phyloP scores from a whole-genome alignment of 2,797 vertebrate genomes.

The Micropoecilia bifurca region DNA sequence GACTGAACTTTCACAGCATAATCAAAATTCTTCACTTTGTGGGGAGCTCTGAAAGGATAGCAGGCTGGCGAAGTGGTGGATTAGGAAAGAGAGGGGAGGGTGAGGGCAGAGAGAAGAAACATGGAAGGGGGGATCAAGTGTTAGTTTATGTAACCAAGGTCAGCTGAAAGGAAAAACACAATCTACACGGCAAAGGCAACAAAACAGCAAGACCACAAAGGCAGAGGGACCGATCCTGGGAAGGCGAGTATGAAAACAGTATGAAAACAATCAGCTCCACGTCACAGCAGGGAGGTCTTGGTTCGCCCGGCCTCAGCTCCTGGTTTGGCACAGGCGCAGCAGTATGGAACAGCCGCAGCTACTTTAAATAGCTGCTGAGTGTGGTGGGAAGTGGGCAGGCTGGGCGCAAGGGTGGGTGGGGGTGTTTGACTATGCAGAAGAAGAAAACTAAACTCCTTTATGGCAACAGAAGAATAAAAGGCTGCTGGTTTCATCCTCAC shows the following conservation, averaged over 20 bases:
- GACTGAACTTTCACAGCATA: conserved; percentile 68
- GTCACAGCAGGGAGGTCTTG: conserved; percentile 44
- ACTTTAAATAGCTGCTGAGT: conserved; percentile 71
- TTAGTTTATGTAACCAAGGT: conserved; percentile 73
- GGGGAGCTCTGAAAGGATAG: conserved; percentile 46
- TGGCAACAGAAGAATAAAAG: not conserved
- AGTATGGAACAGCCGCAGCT: conserved; percentile 59
- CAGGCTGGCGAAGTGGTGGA: conserved; percentile 46
- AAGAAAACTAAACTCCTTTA: conserved; percentile 40
- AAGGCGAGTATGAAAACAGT: conserved; percentile 63
- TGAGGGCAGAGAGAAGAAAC: conserved; percentile 25
- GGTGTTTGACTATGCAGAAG: conserved; percentile 24
- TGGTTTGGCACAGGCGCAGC: conserved; percentile 54
- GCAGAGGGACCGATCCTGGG: conserved; percentile 31
- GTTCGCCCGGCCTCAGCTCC: conserved; percentile 43
- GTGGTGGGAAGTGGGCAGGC: conserved; percentile 58
- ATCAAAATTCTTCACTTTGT: conserved; percentile 68
- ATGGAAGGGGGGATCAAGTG: conserved; percentile 35
- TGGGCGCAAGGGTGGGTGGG: conserved; percentile 25
- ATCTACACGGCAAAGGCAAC: conserved; percentile 37
- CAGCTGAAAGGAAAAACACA: conserved; percentile 60
- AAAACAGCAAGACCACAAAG: conserved; percentile 20
- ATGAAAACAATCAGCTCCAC: conserved; percentile 69
- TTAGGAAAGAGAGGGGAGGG: conserved; percentile 33
- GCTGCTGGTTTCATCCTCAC: not conserved